Evolutionary conservation across 2,797 vertebrate species (phyloP).

Genomic region (Lagocephalus sceleratus): DNA sequence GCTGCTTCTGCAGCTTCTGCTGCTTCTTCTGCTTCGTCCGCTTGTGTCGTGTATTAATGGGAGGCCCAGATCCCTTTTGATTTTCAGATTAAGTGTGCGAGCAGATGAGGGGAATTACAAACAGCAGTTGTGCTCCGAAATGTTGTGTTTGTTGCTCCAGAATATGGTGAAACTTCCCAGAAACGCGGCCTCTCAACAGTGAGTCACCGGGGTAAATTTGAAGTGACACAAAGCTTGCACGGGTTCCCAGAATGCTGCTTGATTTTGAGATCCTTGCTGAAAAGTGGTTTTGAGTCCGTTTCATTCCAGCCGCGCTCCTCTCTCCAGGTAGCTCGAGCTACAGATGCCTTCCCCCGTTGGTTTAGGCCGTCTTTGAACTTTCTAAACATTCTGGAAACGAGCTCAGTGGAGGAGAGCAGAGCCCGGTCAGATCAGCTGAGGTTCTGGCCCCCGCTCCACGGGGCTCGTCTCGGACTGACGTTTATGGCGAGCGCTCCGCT

Average conservation of each 20-base stretch:
- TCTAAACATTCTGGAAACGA: conserved; percentile 22
- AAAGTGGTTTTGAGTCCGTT: too few species aligned
- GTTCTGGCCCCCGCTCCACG: conserved; percentile 33
- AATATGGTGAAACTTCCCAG: background rate
- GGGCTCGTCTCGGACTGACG: conserved; percentile 28
- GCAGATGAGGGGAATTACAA: background rate
- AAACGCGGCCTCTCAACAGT: background rate
- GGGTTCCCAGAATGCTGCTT: background rate
- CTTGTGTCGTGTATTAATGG: too few species aligned
- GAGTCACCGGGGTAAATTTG: background rate
- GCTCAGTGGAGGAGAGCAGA: conserved; percentile 17
- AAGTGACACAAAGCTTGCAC: background rate
- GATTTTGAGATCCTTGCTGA: too few species aligned
- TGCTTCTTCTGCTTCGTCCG: too few species aligned
- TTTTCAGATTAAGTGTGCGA: background rate
- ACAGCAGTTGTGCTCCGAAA: too few species aligned
- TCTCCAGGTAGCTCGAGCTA: conserved; percentile 2
- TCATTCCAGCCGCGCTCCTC: background rate
- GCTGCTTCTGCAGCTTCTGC: too few species aligned
- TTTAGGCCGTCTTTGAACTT: conserved; percentile 8
- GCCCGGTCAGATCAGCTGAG: conserved; percentile 47
- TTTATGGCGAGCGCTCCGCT: conserved; percentile 45
- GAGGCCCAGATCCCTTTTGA: too few species aligned
- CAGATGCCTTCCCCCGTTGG: conserved; percentile 25
- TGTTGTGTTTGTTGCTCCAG: background rate